These are phyloP conservation scores for Danio kyathit DNA, from an alignment of 2,797 vertebrate genomes.

Conservation along the genomic window DNA sequence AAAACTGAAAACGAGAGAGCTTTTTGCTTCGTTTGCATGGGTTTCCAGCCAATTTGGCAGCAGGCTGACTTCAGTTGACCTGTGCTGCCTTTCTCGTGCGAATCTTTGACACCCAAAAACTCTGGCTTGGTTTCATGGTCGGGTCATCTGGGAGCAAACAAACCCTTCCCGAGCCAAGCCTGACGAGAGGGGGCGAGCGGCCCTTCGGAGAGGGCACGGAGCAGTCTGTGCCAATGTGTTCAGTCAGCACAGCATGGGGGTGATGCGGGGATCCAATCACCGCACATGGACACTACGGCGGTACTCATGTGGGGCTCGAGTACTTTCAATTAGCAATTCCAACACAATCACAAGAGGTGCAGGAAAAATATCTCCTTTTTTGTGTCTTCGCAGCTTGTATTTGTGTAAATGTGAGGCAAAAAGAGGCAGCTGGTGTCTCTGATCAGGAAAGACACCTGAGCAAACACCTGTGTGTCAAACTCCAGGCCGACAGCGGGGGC, in stretches of 20 bases:
- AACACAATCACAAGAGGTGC: slow-evolving; percentile 5
- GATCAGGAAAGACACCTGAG: slow-evolving; percentile 60
- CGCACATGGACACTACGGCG: slow-evolving; percentile 24
- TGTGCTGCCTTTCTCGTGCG: slow-evolving; percentile 58
- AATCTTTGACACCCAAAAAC: slow-evolving; percentile 73
- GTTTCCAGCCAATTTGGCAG: slow-evolving; percentile 65
- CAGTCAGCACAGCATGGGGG: slow-evolving; percentile 43
- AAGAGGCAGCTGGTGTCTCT: slow-evolving; percentile 41
- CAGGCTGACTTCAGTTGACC: slow-evolving; percentile 59
- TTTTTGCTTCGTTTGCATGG: slow-evolving; percentile 65
- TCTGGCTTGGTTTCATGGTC: slow-evolving; percentile 63
- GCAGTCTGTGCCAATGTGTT: slow-evolving; percentile 51
- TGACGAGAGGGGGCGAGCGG: slow-evolving; percentile 40
- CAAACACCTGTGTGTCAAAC: slow-evolving; percentile 66
- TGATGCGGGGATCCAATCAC: slow-evolving; percentile 12
- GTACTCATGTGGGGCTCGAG: background rate
- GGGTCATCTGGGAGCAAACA: slow-evolving; percentile 64
- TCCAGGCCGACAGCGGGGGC: slow-evolving; percentile 43
- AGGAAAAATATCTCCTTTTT: slow-evolving; percentile 14
- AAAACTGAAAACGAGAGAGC: background rate
- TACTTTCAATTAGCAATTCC: slow-evolving; percentile 38
- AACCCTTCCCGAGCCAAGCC: slow-evolving; percentile 62
- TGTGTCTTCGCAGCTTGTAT: slow-evolving; percentile 44
- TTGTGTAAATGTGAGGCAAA: slow-evolving; percentile 43
- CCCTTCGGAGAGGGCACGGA: slow-evolving; percentile 41